Evolutionary conservation across 2,797 vertebrate genomes (phyloP).

Genomic region (Todus mexicanus): DNA sequence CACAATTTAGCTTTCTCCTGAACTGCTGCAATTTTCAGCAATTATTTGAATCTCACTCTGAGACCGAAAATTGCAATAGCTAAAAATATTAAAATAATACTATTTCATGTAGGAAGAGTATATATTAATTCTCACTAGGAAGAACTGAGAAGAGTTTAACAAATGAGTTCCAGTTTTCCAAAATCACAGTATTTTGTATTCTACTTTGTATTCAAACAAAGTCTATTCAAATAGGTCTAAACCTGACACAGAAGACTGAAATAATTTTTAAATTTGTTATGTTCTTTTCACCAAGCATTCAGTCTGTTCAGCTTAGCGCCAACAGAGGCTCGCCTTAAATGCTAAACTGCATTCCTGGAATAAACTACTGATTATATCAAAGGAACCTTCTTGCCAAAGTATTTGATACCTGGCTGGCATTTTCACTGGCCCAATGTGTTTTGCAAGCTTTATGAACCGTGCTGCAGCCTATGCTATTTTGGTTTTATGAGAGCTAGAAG

Average conservation of each 20-base stretch:
- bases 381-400: neutral
- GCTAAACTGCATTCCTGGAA: neutral
- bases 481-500: neutral
- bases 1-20: neutral
- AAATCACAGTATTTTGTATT: neutral
- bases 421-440: neutral
- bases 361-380: neutral
- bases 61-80: neutral
- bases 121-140: neutral
- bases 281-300: neutral
- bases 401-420: constrained; percentile 30
- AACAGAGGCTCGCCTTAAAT: neutral
- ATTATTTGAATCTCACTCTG: neutral
- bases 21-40: neutral
- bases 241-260: neutral
- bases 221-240: neutral
- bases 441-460: neutral
- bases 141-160: neutral
- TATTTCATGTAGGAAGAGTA: neutral
- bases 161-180: neutral
- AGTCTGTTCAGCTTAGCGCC: neutral
- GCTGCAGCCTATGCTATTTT: constrained; percentile 14
- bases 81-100: neutral
- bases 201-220: neutral
- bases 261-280: neutral